Percentiles rank a stretch among this genome's conserved stretches.
Evolutionary conservation across 53 echinoderm and acorn worm species (phyloP).

Genomic region (Paracentrotus lividus): DNA sequence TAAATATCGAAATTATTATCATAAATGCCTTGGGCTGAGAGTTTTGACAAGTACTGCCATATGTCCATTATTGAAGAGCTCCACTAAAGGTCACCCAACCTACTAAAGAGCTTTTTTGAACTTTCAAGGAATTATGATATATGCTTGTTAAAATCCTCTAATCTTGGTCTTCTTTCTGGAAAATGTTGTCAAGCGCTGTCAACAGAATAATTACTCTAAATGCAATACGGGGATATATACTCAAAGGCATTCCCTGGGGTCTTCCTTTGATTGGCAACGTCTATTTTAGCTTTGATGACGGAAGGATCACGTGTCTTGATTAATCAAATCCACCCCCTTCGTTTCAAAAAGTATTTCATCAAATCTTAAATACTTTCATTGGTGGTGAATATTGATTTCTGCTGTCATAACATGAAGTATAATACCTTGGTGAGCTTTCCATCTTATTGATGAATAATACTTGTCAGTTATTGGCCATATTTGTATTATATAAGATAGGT

Average conservation of each 20-base stretch:
- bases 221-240: not conserved
- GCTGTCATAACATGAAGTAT: not conserved
- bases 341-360: not conserved
- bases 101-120: not conserved
- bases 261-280: not conserved
- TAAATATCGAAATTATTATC: not conserved
- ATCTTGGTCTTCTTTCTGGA: not conserved
- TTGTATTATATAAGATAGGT: no score
- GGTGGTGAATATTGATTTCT: not conserved
- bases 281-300: not conserved
- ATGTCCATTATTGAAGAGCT: not conserved
- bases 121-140: not conserved
- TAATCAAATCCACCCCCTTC: not conserved
- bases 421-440: not conserved
- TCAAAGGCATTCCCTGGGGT: not conserved
- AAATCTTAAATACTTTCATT: not conserved
- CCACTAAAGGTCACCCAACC: not conserved
- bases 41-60: not conserved
- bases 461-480: no score
- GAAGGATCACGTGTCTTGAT: not conserved
- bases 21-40: not conserved
- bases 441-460: not conserved
- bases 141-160: not conserved
- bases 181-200: not conserved
- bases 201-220: slow-evolving; percentile 1